Evolutionary conservation across 2,888 invertebrate genomes (phyloP), one percentile per base, ranked within the genome.

Genomic region (Hipparchia sbordonii): DNA sequence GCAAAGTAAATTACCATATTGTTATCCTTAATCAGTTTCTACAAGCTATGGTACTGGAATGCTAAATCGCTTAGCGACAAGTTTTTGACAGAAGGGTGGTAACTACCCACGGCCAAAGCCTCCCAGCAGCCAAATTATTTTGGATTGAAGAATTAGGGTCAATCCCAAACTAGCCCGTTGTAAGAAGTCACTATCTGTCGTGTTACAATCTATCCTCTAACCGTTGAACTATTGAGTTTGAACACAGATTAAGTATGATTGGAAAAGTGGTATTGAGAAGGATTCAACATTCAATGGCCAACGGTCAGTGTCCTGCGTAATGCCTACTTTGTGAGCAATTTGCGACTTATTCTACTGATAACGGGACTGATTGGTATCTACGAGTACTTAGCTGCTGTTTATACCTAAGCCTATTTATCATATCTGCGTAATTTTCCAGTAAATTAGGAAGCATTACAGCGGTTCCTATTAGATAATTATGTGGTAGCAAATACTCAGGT

Each of bases 221-320:
- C 33, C 6, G 12, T 33, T 52, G 33, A 52, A 52, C 33, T 45
- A 33, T 66, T 39, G 59, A 39, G 39, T 39, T 59, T 5, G 56
- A 68, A 51, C 59, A 59, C 12, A 60, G 33, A 68, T 60, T 54
- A 74, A 71, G 23, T 72, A 60, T 76, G 74, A 76, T 76, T 76
- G 65, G 65, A 72, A 76, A 74, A 74, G 72, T 75, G 75, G 60
- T 72, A 74, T 72, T 70, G 73, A 72, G 65, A 70, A 70, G 68
- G 63, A 75, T 75, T 71, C 61, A 68, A 70, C 51, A 71, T 66
- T 72, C 74, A 74, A 68, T 74, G 62, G 56, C 13, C 65, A 63
- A n/a, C 75, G 75, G 76, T 76, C 76, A 74, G 61, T 74, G 74
- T 74, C 76, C 76, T 72, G 70, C 51, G 63, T 59, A 60, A 62